Base-by-base conservation (phyloP, 2,888 invertebrate genomes). In the Eristalinus sepulchralis region DNA sequence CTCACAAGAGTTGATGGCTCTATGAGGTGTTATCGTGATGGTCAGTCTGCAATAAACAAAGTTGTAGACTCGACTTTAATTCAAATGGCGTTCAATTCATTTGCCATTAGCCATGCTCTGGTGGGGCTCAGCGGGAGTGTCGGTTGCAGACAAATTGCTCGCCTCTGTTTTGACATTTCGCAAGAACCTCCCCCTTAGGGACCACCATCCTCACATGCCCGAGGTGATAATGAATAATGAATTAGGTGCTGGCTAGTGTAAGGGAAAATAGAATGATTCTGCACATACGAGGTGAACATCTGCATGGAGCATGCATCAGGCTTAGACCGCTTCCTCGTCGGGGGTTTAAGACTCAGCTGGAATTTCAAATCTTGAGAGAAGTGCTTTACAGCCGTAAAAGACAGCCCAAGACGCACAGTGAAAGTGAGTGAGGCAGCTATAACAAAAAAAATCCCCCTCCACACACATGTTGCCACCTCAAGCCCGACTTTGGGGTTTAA, bases 21-120 rank as follows among this genome's bases (percentile, higher is more conserved):
- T 86, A 86, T 83, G 86, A 83, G 83, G 86, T 86, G 86, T 55
- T 86, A 83, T 86, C 82, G 75, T 78, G 86, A 83, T 84, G 60
- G 81, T 60, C 81, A 81, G 36, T 47, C 27, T 47, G 36, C 70
- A 86, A 83, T 83, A 86, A 86, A 85, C 85, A 77, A 71, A 79
- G 60, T 63, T 75, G 86, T 67, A 47, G 67, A 68, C 72, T 62
- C 27, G 53, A 47, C 47, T 71, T 67, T 70, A 53, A 79, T 83
- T 72, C 71, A 77, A 82, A 78, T 86, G 75, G 73, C 83, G 60
- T 66, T 83, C 68, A 78, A 86, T 86, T 82, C 82, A 53, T 77
- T 70, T 60, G 64, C 68, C 77, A 82, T 86, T 82, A 73, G 72
- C 22, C 27, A 82, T 77, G 67, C 34, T 67, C 57, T 33, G 73